Percentiles rank a stretch among this genome's conserved stretches.
Evolutionary conservation across 2,797 vertebrate genomes (phyloP).

Genomic region (Sebastes oblongus): DNA sequence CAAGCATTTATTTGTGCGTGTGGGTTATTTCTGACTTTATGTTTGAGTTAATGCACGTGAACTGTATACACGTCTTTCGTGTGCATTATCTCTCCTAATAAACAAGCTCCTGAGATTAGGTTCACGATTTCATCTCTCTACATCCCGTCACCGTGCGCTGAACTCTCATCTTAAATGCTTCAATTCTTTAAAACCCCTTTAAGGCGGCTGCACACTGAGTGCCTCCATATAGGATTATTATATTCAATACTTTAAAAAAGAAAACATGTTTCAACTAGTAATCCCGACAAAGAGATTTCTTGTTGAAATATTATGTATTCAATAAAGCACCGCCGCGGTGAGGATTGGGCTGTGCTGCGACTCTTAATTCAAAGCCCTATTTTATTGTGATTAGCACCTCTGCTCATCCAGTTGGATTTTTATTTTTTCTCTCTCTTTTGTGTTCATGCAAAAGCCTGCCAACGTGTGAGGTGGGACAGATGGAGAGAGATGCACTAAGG

Average conservation of each 20-base stretch:
- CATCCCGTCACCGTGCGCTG: not conserved
- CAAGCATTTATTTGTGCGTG: not conserved
- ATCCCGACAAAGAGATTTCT: conserved; percentile 48
- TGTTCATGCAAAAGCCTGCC: conserved; percentile 24
- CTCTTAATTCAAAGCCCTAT: conserved; percentile 41
- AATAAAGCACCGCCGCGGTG: not conserved
- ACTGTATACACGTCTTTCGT: not conserved
- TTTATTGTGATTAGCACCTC: conserved; percentile 51
- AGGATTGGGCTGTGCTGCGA: conserved; percentile 2
- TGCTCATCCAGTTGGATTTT: conserved; percentile 11
- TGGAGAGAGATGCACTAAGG: not conserved
- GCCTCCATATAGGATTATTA: conserved; percentile 48
- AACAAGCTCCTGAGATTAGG: conserved; percentile 23
- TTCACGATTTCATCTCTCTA: conserved; percentile 8
- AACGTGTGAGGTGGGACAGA: conserved; percentile 4
- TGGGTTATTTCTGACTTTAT: not conserved
- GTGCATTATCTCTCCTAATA: conserved; percentile 6
- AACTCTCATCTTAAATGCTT: conserved; percentile 29
- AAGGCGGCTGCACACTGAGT: not conserved
- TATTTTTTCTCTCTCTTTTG: not conserved
- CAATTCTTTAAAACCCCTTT: conserved; percentile 26
- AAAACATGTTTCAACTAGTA: conserved; percentile 52
- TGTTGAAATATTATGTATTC: conserved; percentile 35
- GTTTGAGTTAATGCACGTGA: not conserved
- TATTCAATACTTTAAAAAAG: conserved; percentile 33